A percentile compares a stretch with the other conserved stretches of the same genome.
Evolutionary conservation across 2,797 vertebrate species (phyloP).

Genomic region (Cyclura pinguis): DNA sequence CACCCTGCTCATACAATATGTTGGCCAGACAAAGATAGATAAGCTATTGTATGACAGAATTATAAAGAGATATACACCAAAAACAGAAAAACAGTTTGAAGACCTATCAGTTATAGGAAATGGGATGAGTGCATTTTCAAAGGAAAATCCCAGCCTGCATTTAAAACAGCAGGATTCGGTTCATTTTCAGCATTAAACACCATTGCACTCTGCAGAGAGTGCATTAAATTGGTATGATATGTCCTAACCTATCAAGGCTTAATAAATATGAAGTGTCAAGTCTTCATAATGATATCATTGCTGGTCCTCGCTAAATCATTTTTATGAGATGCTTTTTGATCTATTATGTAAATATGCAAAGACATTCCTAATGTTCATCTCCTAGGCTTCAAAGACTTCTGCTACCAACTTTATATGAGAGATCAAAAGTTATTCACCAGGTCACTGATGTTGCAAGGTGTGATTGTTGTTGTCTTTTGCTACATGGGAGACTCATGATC

Average conservation of each 20-base stretch:
- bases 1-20: not conserved
- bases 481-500: not conserved
- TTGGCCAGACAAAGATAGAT: not conserved
- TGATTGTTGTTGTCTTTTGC: not conserved
- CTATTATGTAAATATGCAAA: conserved; percentile 40
- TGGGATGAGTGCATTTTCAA: not conserved
- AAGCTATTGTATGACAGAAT: not conserved
- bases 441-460: not conserved
- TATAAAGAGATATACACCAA: not conserved
- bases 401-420: not conserved
- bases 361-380: not conserved
- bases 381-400: not conserved
- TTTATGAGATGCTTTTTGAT: conserved; percentile 28
- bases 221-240: not conserved
- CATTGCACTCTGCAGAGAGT: not conserved
- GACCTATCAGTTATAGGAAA: not conserved
- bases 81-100: not conserved
- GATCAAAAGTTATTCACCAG: not conserved
- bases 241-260: not conserved
- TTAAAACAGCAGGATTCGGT: not conserved
- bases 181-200: not conserved
- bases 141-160: not conserved
- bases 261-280: conserved; percentile 1
- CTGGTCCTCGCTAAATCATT: conserved; percentile 24
- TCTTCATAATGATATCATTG: conserved; percentile 1